These are phyloP conservation scores for Crambe crambe DNA, from an alignment of 37 sponge, comb jelly and placozoan genomes.

Conservation along the genomic window DNA sequence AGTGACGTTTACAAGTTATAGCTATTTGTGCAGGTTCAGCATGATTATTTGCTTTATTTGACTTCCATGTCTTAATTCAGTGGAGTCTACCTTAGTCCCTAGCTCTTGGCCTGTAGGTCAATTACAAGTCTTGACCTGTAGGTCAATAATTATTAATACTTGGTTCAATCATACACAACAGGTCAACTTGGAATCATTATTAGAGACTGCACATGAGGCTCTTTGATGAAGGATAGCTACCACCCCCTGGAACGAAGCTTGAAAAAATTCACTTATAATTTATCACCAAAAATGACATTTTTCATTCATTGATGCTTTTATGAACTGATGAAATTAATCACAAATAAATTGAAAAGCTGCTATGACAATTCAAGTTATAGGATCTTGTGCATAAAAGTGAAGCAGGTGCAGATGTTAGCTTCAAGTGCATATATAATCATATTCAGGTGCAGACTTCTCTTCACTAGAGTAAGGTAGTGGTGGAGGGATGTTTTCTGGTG, in stretches of 20 bases:
- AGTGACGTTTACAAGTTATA: too few relatives aligned
- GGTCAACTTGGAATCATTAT: conserved; percentile 56
- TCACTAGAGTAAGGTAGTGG: neutral
- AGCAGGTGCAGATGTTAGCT: too few relatives aligned
- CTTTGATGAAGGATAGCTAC: conserved; percentile 13
- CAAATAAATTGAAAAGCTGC: too few relatives aligned
- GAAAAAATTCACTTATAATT: neutral
- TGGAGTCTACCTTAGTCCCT: conserved; percentile 4
- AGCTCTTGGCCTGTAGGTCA: neutral
- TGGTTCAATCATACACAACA: neutral
- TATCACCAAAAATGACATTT: too few relatives aligned
- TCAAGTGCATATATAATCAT: conserved; percentile 12
- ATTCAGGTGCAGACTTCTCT: neutral
- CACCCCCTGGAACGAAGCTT: neutral
- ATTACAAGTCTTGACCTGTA: too few relatives aligned
- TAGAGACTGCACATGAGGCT: conserved; percentile 66
- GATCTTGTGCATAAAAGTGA: too few relatives aligned
- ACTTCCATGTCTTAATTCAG: conserved; percentile 52
- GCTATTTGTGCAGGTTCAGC: conserved; percentile 58
- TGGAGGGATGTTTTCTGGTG: neutral
- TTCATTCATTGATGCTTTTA: too few relatives aligned
- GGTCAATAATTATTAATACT: neutral
- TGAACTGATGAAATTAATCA: too few relatives aligned
- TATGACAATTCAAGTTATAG: too few relatives aligned
- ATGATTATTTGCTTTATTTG: conserved; percentile 44